phyloP scores from a whole-genome alignment of 2,113 vertebrate genomes.

The Diadophis punctatus region DNA sequence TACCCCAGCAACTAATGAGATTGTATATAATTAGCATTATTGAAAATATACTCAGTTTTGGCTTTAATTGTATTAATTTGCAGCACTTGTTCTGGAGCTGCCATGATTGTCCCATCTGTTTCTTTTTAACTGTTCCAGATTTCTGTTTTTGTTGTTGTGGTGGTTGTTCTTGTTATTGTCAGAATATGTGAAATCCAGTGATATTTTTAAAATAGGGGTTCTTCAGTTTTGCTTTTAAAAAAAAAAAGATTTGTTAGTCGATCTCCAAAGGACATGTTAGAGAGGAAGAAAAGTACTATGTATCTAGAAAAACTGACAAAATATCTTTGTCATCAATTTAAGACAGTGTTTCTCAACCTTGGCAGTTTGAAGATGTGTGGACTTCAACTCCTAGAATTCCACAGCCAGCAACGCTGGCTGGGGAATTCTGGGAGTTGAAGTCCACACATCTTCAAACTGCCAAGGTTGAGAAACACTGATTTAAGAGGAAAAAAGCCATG shows the following conservation, averaged over 20 bases:
- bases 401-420: too few relatives aligned
- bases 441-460: too few relatives aligned
- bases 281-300: neutral
- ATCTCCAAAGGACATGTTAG: neutral
- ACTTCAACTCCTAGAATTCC: too few relatives aligned
- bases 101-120: neutral
- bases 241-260: neutral
- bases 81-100: neutral
- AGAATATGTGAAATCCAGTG: neutral
- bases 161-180: neutral
- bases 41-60: neutral
- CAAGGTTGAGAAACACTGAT: too few relatives aligned
- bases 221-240: neutral
- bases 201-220: neutral
- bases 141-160: neutral
- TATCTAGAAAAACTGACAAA: neutral
- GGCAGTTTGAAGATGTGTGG: too few relatives aligned
- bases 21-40: neutral
- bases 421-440: too few relatives aligned
- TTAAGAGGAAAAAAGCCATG: rapidly evolving
- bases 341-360: too few relatives aligned
- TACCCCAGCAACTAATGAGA: neutral
- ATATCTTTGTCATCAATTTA: neutral
- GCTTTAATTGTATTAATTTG: neutral
- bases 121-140: neutral